Evolutionary conservation across 2,113 vertebrate genomes (phyloP).

Genomic region (Oxyruncus cristatus): DNA sequence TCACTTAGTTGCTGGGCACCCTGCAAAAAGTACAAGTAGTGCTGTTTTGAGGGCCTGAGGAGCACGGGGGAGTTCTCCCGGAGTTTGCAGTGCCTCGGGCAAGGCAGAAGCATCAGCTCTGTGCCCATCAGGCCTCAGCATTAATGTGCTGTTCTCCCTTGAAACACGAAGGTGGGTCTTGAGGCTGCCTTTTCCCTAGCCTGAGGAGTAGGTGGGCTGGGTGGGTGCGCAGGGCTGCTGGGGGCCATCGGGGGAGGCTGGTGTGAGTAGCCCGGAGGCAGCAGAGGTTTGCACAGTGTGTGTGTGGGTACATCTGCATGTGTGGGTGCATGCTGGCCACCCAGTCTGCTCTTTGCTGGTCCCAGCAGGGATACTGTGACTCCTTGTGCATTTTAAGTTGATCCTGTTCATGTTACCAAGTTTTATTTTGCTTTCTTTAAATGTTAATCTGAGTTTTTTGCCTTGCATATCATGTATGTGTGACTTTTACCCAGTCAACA

Average conservation of each 20-base stretch:
- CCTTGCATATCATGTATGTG: background rate
- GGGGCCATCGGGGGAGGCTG: fast-evolving
- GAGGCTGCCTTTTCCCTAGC: background rate
- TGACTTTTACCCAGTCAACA: conserved; percentile 69
- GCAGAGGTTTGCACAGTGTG: background rate
- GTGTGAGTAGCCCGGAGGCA: background rate
- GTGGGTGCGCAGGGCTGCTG: background rate
- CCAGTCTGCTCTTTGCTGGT: background rate
- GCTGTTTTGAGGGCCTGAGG: background rate
- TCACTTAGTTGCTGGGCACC: background rate
- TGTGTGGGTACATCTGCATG: background rate
- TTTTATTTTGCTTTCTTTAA: conserved; percentile 57
- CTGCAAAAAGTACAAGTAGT: background rate
- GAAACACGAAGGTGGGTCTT: background rate
- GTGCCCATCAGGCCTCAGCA: background rate
- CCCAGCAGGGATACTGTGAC: background rate
- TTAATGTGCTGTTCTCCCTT: background rate
- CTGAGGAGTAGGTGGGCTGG: background rate
- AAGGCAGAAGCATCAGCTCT: background rate
- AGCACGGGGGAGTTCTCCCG: background rate
- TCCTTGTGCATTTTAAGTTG: conserved; percentile 47
- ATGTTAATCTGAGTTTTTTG: conserved; percentile 42
- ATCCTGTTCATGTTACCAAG: conserved; percentile 45
- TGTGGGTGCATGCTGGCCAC: background rate
- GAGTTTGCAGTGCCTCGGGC: background rate